phyloP scores from a whole-genome alignment of 2,113 vertebrate species.

The Rhabdomys dilectus region DNA sequence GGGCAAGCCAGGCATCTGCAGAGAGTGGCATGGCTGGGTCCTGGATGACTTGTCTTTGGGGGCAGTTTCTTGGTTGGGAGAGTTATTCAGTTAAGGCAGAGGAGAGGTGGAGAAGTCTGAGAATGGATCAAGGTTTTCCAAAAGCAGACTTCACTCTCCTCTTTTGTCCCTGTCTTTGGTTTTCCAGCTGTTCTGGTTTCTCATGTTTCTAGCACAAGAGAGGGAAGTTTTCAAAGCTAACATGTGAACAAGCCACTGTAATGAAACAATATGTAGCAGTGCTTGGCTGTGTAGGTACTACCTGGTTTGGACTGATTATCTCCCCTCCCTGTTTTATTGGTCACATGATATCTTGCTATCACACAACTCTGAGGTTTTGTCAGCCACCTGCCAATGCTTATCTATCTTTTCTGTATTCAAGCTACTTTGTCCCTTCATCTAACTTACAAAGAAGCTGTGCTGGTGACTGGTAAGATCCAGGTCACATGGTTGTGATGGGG shows the following conservation, averaged over 20 bases:
- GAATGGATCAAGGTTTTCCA: not conserved
- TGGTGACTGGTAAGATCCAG: not conserved
- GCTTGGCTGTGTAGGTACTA: not conserved
- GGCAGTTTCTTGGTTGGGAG: not conserved
- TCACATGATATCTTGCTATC: not conserved
- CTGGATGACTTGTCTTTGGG: not conserved
- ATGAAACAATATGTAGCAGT: not conserved
- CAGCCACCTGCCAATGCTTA: not conserved
- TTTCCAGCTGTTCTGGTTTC: not conserved
- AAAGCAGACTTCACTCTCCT: not conserved
- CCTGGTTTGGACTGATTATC: not conserved
- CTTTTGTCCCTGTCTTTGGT: no score
- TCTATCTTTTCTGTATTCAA: not conserved
- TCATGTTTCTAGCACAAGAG: not conserved
- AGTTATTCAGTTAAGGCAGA: not conserved
- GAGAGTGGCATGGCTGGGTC: not conserved
- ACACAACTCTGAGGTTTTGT: not conserved
- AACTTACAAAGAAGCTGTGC: not conserved
- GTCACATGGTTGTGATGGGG: not conserved
- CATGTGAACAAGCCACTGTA: no score
- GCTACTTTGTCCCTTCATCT: not conserved
- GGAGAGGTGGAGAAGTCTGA: not conserved
- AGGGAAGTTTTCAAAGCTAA: not conserved
- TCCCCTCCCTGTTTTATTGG: not conserved
- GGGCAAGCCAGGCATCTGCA: no score